Evolutionary conservation across 2,888 invertebrate genomes (phyloP), one percentile per base, ranked within the genome.

Genomic region (Platycheirus albimanus): DNA sequence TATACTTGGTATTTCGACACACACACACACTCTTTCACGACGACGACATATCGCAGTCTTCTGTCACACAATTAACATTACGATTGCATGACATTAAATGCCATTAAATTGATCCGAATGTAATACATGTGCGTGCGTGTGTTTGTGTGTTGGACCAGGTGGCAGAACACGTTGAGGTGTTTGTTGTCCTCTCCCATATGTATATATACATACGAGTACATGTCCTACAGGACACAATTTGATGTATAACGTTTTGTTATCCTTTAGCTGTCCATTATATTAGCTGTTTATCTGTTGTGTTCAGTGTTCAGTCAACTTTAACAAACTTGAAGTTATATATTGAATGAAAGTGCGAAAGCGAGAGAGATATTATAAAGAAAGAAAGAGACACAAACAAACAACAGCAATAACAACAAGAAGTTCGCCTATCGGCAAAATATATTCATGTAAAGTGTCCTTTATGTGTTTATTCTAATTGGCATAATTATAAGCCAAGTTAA

Each of bases 81-180:
- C 83, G 77, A 81, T 85, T 85, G 81, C 76, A 81, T 81, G 81
- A 70, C 77, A 85, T 81, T 85, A 80, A 81, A 85, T 85, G 85
- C 51, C 64, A 81, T 80, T 81, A 77, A 74, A 77, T 85, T 83
- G 85, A 85, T 81, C 81, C 77, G 47, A 64, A 77, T 76, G 80
- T 56, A 74, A 70, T 77, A 70, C 56, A 52, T 52, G 43, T 28
- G 30, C 38, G 54, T n/a, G 4, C 1, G 8, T n/a, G n/a, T 41
- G 15, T 7, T n/a, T 30, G 10, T 15, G 24, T 24, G 61, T 24
- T 28, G 1, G 28, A 15, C 30, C 0, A n/a, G 28, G 58, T 66
- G 52, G 77, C 36, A 58, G 58, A 58, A 64, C 76, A 80, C 67
- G n/a, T 13, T n/a, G 24, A 38, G 20, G 5, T 4, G 28, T 33